Percentiles rank a stretch among this genome's conserved stretches.
phyloP scores from a whole-genome alignment of 2,888 invertebrate genomes.

The Iselma pallidipennis region DNA sequence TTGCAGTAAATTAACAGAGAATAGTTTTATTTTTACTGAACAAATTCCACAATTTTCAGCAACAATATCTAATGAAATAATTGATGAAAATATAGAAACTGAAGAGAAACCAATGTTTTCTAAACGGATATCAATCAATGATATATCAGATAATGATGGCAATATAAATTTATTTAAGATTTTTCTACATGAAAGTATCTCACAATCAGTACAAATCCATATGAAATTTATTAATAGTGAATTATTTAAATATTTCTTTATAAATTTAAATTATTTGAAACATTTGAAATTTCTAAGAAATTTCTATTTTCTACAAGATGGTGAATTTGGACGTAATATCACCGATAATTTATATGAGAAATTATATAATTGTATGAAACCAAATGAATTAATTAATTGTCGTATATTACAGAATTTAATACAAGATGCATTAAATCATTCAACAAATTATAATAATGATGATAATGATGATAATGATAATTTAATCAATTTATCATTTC shows the following conservation, averaged over 20 bases:
- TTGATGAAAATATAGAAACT: not conserved
- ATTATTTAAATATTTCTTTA: slow-evolving; percentile 69
- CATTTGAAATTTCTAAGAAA: slow-evolving; percentile 75
- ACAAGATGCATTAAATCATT: slow-evolving; percentile 15
- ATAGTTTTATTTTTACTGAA: not conserved
- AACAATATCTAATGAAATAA: not conserved
- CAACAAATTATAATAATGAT: slow-evolving; percentile 62
- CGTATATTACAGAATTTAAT: slow-evolving; percentile 68
- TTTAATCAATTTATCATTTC: slow-evolving; percentile 66
- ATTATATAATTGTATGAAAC: slow-evolving; percentile 66
- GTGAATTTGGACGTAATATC: slow-evolving; percentile 75
- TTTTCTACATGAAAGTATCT: slow-evolving; percentile 56
- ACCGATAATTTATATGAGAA: slow-evolving; percentile 71
- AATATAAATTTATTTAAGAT: slow-evolving; percentile 32
- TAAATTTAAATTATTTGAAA: slow-evolving; percentile 68
- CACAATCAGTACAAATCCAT: slow-evolving; percentile 70
- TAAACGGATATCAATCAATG: slow-evolving; percentile 47
- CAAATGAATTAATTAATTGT: slow-evolving; percentile 70
- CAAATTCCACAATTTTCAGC: not conserved
- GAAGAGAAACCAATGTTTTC: slow-evolving; percentile 46
- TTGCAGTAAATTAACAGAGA: not conserved
- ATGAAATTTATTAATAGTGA: slow-evolving; percentile 73
- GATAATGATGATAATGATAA: slow-evolving; percentile 64
- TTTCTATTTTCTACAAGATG: slow-evolving; percentile 79
- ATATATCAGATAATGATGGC: slow-evolving; percentile 47